Conservation (phyloP, 2,797 vertebrate genomes). For the Tarsius wallacei region DNA sequence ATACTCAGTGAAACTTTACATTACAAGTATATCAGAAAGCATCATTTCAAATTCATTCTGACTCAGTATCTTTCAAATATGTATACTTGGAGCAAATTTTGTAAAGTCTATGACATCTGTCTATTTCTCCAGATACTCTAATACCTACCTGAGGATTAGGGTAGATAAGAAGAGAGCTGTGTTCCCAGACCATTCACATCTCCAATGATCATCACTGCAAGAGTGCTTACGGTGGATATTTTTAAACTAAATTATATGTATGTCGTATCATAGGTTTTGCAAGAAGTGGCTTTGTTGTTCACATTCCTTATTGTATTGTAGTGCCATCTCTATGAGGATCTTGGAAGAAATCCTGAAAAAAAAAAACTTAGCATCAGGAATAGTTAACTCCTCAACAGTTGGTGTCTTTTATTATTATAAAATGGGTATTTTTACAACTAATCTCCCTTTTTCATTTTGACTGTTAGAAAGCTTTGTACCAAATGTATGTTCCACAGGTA, state of each 20-base stretch:
- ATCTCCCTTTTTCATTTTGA: background rate
- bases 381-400: background rate
- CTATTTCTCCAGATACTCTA: background rate
- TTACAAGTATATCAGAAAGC: background rate
- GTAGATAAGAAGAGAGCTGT: background rate
- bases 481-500: background rate
- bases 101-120: background rate
- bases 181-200: background rate
- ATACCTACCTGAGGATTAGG: background rate
- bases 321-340: background rate
- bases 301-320: background rate
- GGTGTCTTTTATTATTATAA: background rate
- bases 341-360: background rate
- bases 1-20: background rate
- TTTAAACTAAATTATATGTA: background rate
- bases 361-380: background rate
- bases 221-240: background rate
- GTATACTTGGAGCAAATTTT: background rate
- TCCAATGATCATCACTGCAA: background rate
- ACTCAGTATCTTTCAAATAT: background rate
- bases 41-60: background rate
- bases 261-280: too few species aligned
- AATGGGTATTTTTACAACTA: background rate
- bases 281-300: background rate
- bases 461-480: background rate